Evolutionary conservation across 2,113 vertebrate genomes (phyloP), one percentile per base, ranked within the genome.

Genomic region (Loxodonta africana): DNA sequence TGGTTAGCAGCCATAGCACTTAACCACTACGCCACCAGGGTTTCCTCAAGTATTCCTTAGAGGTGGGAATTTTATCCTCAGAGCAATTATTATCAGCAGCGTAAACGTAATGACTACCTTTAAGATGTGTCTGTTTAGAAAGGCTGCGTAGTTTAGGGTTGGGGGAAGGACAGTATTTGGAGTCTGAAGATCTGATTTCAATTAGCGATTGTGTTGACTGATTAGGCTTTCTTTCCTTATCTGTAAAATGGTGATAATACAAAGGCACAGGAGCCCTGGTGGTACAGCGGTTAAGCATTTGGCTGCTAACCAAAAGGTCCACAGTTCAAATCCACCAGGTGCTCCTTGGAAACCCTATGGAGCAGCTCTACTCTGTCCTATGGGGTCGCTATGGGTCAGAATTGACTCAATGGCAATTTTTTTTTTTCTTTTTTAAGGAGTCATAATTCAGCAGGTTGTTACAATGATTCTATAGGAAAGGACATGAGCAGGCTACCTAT

Each of bases 41-140:
- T 37, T 37, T 37, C 37, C 37, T 37, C 37, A 96, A 97, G 65
- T 78, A 51, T 53, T 86, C 53, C 63, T 82, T 82, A 87, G 69
- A 62, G 71, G n/a, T 96, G 88, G 65, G 81, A 71, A 85, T 90
- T 78, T 90, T 65, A 87, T 48, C 90, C 93, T 62, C 78, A 46
- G 9, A 76, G 28, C 8, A 97, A 94, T 93, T 97, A 33, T 85
- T 91, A 94, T 2, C 6, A 97, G 77, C 7, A 63, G 0, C 33
- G 17, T 3, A 30, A 62, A 44, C 85, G 23, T 82, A 80, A 76
- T 76, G 44, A 74, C n/a, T 86, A 0, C 8, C 33, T 89, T 96
- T 91, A 83, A 73, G 95, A 90, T 0, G 14, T 69, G 18, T 88
- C 78, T 57, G 6, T n/a, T 48, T 17, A 83, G 30, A 67, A 30